Evolutionary conservation across 1,140 invertebrate genomes (phyloP).

Genomic region (Sarcophaga bullata): DNA sequence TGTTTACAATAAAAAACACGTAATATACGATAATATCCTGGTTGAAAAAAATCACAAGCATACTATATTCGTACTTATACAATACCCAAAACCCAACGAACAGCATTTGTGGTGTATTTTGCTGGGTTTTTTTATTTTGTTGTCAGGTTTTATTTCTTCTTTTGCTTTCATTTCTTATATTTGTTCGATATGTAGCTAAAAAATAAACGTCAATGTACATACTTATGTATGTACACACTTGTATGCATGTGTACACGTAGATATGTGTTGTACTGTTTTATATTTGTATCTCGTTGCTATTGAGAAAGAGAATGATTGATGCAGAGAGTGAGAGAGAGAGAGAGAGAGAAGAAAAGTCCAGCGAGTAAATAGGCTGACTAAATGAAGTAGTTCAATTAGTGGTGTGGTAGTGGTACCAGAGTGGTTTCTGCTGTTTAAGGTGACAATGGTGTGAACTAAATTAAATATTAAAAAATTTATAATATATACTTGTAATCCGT

Average conservation of each 20-base stretch:
- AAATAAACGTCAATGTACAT: conserved; percentile 6
- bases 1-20: background rate
- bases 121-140: background rate
- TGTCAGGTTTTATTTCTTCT: background rate
- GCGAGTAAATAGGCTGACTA: background rate
- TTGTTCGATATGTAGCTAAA: conserved; percentile 1
- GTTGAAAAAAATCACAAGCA: conserved; percentile 22
- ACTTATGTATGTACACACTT: too few relatives aligned
- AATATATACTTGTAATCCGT: background rate
- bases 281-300: conserved; percentile 18
- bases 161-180: conserved; percentile 33
- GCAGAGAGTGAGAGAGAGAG: background rate
- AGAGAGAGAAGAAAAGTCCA: conserved; percentile 7
- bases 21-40: conserved; percentile 37
- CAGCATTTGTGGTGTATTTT: conserved; percentile 30
- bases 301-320: background rate
- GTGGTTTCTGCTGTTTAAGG: conserved; percentile 34
- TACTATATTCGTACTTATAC: background rate
- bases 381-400: conserved; percentile 34
- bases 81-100: conserved; percentile 29
- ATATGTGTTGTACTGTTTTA: conserved; percentile 23
- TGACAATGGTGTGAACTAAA: conserved; percentile 38
- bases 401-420: conserved; percentile 36
- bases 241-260: background rate
- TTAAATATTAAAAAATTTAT: conserved; percentile 30